Evolutionary conservation across 2,888 invertebrate genomes (phyloP).

Genomic region (Rotaria socialis): DNA sequence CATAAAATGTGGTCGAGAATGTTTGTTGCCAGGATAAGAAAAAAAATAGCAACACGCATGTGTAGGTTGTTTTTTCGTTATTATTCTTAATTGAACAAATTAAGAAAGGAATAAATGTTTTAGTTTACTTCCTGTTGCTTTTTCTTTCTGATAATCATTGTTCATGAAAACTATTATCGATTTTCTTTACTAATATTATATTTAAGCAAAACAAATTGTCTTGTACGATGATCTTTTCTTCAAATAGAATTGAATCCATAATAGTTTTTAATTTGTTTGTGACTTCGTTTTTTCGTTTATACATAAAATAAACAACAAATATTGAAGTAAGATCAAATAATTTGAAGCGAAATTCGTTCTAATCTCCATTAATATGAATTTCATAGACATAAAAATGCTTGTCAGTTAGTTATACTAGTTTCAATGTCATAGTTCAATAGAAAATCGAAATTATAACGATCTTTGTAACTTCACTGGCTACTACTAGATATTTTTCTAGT

Average conservation of each 20-base stretch:
- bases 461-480: constrained; percentile 90
- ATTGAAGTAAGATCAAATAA: too few species aligned
- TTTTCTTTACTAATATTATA: constrained; percentile 45
- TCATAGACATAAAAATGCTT: constrained; percentile 66
- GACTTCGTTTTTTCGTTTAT: constrained; percentile 77
- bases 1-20: background rate
- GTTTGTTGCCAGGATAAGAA: background rate
- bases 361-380: constrained; percentile 69
- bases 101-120: background rate
- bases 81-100: background rate
- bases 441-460: constrained; percentile 86
- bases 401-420: constrained; percentile 66
- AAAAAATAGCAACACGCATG: too few species aligned
- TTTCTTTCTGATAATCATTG: background rate
- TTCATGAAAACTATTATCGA: background rate
- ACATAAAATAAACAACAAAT: background rate
- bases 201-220: constrained; percentile 81
- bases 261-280: constrained; percentile 83
- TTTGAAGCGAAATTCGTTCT: too few species aligned
- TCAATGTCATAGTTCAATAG: constrained; percentile 97
- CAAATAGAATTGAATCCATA: constrained; percentile 92
- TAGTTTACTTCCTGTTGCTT: background rate
- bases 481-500: constrained; percentile 95
- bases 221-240: constrained; percentile 97
- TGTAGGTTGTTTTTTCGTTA: too few species aligned